Evolutionary conservation across 1,140 invertebrate species (phyloP), one percentile per base, ranked within the genome.

Genomic region (Magallana gigas): DNA sequence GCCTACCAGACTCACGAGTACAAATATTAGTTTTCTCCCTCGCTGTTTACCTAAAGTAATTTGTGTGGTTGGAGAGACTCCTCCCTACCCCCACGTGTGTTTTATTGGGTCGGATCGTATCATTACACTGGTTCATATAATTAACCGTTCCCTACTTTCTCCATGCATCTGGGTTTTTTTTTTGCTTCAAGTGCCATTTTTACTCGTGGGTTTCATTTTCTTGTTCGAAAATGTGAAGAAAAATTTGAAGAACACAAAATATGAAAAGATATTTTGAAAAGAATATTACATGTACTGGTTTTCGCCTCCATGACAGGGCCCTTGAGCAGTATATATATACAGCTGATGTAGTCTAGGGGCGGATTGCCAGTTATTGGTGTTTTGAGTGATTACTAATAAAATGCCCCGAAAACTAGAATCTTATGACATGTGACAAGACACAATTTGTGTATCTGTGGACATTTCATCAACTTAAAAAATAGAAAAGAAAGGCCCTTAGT

Each of bases 31-130:
- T 29, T 76, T 76, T 76, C 23, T 12, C 8, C 68, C 8, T 11
- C 68, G 11, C 36, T 76, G 68, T 76, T 76, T 76, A 76, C 48
- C 68, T 76, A 29, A 76, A 76, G 68, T 76, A 76, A 76, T 76
- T 29, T 76, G 68, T 76, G 68, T 2, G 68, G 23, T 76, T 29
- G 68, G 23, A 29, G 68, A n/a, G 68, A 29, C 68, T 76, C 18
- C 68, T 12, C 68, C 68, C 68, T 76, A 76, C 68, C 68, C 60
- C 68, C 68, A 76, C 68, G 29, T 76, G 68, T 76, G 68, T 36
- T 76, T 76, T 76, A 76, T 76, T 76, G 68, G 23, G 18, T 29
- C 68, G 68, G 68, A 76, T 23, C 36, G 36, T 76, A 76, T 76
- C 68, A 76, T 29, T 36, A 9, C 23, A 12, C 36, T 76, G 68